Base-by-base conservation (phyloP, 2,888 invertebrate genomes). In the Campoplex capitator region DNA sequence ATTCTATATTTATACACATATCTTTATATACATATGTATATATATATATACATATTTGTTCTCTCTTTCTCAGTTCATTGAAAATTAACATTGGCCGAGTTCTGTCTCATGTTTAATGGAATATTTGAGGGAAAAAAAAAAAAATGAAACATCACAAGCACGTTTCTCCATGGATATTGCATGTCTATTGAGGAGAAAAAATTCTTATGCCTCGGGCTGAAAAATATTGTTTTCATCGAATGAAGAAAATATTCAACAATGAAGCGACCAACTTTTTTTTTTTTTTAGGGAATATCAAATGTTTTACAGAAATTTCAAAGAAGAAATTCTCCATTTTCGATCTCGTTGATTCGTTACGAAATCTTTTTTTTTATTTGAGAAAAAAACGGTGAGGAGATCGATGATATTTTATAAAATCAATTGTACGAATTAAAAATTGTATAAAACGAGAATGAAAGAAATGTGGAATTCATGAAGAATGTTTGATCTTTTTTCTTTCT, bases 11-110 rank as follows among this genome's bases (percentile, higher is more conserved):
- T 56, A 75, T 75, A 45, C 16, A 18, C 18, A 28, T 11, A 75
- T 45, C 18, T 23, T 35, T 35, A 23, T 42, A 42, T 56, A 28
- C 28, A 28, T 32, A 71, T 8, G 58, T 75, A 35, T 28, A 3
- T 68, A 35, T 28, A 3, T 68, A 42, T 42, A 42, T 35, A 73
- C 3, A 62, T 62, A 35, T 42, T 4, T 74, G 32, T 71, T 16
- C 28, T 38, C 23, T 75, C 75, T 48, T 58, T 73, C 51, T 38
- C 16, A 42, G 35, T 51, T 42, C 65, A 48, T 65, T 58, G 38
- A 67, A 81, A 74, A 81, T 81, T 74, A 81, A 81, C 73, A 81
- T 81, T 73, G 81, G 42, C 51, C 73, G 81, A 48, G 73, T 81
- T 81, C 45, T 67, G 3, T 16, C 65, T 81, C 73, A 74, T 74